phyloP scores from a whole-genome alignment of 2,113 vertebrate species.

The Melanotaenia duboulayi region DNA sequence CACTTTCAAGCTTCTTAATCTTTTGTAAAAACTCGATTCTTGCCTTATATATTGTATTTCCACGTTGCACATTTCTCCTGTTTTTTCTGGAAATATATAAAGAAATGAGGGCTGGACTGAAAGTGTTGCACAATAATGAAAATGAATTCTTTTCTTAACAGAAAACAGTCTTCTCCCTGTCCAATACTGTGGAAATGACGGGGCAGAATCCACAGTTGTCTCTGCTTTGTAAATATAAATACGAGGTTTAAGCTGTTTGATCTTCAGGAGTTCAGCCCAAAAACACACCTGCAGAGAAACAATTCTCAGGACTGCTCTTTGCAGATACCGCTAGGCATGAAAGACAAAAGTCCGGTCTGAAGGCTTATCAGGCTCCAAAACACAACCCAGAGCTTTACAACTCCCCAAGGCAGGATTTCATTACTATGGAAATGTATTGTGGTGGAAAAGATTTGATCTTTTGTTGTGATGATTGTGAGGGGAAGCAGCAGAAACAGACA shows the following conservation, averaged over 20 bases:
- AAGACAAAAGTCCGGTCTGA: not conserved
- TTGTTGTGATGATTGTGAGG: not conserved
- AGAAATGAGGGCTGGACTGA: too few species aligned
- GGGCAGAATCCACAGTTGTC: conserved; percentile 12
- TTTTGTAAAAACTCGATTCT: too few species aligned
- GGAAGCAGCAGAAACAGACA: not conserved
- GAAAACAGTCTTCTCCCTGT: not conserved
- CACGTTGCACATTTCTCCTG: too few species aligned
- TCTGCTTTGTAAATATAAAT: not conserved
- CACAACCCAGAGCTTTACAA: not conserved
- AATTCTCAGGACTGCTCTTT: not conserved
- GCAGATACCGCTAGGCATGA: too few species aligned
- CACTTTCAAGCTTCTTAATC: too few species aligned
- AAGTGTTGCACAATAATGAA: too few species aligned
- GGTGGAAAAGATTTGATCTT: not conserved
- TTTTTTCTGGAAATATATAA: too few species aligned
- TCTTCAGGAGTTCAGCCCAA: not conserved
- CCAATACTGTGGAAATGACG: conserved; percentile 2
- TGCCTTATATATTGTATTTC: too few species aligned
- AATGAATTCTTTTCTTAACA: too few species aligned
- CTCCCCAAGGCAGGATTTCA: not conserved
- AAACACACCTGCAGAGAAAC: not conserved
- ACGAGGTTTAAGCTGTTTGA: not conserved
- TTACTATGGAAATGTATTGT: not conserved
- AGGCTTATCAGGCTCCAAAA: not conserved